Evolutionary conservation across 2,888 invertebrate genomes (phyloP).

Genomic region (Limnephilus lunatus): DNA sequence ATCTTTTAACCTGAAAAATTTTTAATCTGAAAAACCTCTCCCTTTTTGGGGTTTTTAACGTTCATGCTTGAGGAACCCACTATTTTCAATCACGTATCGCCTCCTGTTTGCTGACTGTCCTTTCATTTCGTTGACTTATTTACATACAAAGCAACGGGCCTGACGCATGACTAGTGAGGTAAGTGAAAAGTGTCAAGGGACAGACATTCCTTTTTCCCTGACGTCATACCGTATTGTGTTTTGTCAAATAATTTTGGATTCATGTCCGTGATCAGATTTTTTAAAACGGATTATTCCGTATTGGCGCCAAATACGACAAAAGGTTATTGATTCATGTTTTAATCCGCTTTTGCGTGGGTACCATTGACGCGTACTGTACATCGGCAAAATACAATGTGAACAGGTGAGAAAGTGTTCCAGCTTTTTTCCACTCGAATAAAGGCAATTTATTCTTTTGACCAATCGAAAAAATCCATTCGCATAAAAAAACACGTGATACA

Average conservation of each 20-base stretch:
- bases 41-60: neutral
- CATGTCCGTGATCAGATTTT: neutral
- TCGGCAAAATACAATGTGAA: neutral
- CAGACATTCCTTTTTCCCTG: neutral
- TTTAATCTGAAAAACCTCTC: neutral
- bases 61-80: neutral
- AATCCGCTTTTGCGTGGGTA: neutral
- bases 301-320: neutral
- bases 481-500: neutral
- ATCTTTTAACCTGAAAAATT: neutral
- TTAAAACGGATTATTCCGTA: neutral
- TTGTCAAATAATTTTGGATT: neutral
- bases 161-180: conserved; percentile 8
- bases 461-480: neutral
- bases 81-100: conserved; percentile 10
- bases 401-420: neutral
- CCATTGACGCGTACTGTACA: neutral
- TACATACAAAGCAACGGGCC: neutral
- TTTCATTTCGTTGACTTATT: conserved; percentile 16
- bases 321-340: neutral
- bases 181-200: neutral
- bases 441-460: neutral
- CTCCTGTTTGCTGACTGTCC: neutral
- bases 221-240: neutral
- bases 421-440: neutral